A percentile compares a stretch with the other conserved stretches of the same genome.
Evolutionary conservation across 2,888 invertebrate species (phyloP).

Genomic region (Acanthosepion lycidas): DNA sequence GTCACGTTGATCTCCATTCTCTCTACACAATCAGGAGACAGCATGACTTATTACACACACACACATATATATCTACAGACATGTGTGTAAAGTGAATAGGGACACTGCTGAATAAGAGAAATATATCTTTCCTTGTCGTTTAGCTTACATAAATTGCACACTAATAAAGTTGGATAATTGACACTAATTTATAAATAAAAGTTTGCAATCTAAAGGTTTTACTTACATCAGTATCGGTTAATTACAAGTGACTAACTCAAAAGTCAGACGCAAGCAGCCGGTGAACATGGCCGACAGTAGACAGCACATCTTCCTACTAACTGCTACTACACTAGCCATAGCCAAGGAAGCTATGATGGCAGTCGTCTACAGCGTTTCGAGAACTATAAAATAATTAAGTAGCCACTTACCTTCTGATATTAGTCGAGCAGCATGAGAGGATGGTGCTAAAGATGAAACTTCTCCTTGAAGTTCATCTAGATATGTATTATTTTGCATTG

Average conservation of each 20-base stretch:
- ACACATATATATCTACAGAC: not conserved
- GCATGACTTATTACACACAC: not conserved
- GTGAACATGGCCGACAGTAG: slow-evolving; percentile 40
- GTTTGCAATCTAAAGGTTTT: not conserved
- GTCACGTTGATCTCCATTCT: slow-evolving; percentile 34
- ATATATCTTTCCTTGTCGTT: not conserved
- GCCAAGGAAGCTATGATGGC: not conserved
- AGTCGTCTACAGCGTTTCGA: not conserved
- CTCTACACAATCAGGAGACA: not conserved
- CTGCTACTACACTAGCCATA: not conserved
- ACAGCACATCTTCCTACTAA: not conserved
- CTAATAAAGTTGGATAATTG: not conserved
- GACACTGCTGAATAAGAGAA: no score
- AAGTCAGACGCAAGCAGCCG: slow-evolving; percentile 42
- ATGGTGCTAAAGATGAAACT: slow-evolving; percentile 60
- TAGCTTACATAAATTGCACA: not conserved
- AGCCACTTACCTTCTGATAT: slow-evolving; percentile 62
- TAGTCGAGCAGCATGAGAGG: slow-evolving; percentile 63
- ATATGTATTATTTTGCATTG: slow-evolving; percentile 55
- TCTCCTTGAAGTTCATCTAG: slow-evolving; percentile 63
- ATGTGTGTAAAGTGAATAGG: not conserved
- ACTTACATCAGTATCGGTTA: not conserved
- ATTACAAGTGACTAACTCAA: not conserved
- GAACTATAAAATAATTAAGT: not conserved
- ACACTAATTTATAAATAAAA: not conserved